A percentile compares a stretch with the other conserved stretches of the same genome.
These are phyloP conservation scores for Tetragonisca angustula DNA, from an alignment of 2,888 invertebrate species.

Conservation along the genomic window DNA sequence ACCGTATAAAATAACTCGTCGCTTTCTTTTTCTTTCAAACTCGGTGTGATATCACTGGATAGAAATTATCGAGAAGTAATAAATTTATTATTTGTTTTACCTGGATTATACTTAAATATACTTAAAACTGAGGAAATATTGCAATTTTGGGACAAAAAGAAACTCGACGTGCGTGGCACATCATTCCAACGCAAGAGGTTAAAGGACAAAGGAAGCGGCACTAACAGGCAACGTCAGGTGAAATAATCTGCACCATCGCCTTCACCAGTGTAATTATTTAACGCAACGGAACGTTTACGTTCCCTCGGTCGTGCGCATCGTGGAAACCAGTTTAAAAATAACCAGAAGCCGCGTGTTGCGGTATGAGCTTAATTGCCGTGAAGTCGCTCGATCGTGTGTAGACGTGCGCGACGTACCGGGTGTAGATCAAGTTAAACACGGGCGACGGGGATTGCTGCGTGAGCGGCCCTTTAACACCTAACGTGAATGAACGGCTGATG, in stretches of 20 bases:
- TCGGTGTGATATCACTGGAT: too few relatives aligned
- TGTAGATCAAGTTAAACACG: slow-evolving; percentile 45
- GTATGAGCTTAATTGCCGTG: slow-evolving; percentile 68
- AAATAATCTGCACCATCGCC: slow-evolving; percentile 22
- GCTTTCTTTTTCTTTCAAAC: too few relatives aligned
- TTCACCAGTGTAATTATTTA: slow-evolving; percentile 45
- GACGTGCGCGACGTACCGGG: slow-evolving; percentile 38
- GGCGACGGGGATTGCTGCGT: neutral
- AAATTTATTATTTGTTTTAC: too few relatives aligned
- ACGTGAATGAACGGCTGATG: neutral
- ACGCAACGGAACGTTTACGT: slow-evolving; percentile 43
- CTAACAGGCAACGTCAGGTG: slow-evolving; percentile 39
- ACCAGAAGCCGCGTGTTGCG: slow-evolving; percentile 58
- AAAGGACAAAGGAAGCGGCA: slow-evolving; percentile 14
- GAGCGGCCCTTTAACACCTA: neutral
- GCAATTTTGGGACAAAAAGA: too few relatives aligned
- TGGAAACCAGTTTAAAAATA: slow-evolving; percentile 63
- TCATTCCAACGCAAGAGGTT: too few relatives aligned
- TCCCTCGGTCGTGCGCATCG: slow-evolving; percentile 24
- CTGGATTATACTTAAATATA: too few relatives aligned
- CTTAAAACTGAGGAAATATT: too few relatives aligned
- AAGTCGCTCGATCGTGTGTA: slow-evolving; percentile 55
- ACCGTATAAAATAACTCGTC: too few relatives aligned
- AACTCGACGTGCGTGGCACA: too few relatives aligned
- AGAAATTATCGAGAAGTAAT: too few relatives aligned